A percentile compares a stretch with the other conserved stretches of the same genome.
phyloP scores from a whole-genome alignment of 2,113 vertebrate genomes.

The Macaca mulatta region DNA sequence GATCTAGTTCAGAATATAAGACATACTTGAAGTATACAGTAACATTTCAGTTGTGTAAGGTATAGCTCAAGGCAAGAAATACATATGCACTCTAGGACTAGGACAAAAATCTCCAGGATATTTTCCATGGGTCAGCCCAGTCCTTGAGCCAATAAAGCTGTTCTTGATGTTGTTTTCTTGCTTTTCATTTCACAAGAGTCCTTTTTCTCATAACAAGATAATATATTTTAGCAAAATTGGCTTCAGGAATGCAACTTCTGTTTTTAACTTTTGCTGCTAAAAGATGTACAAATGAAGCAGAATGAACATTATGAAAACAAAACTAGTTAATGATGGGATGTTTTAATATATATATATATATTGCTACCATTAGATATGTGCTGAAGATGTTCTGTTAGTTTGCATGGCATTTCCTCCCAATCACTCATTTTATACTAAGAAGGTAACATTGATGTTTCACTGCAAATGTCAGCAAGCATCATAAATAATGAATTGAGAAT shows the following conservation, averaged over 20 bases:
- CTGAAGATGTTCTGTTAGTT: neutral
- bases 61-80: neutral
- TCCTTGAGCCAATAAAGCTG: neutral
- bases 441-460: neutral
- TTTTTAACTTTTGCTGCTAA: slow-evolving; percentile 53
- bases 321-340: accelerated
- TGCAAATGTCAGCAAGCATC: slow-evolving; percentile 36
- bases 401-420: slow-evolving; percentile 26
- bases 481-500: slow-evolving; percentile 69
- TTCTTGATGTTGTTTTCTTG: slow-evolving; percentile 5
- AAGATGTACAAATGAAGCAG: neutral
- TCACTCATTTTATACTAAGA: slow-evolving; percentile 16
- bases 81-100: neutral
- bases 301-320: neutral
- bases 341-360: neutral
- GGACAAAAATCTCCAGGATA: slow-evolving; percentile 10
- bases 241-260: neutral
- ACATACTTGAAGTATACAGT: neutral
- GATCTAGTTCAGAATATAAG: neutral
- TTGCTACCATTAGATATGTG: neutral
- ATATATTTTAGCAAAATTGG: neutral
- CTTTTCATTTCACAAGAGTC: neutral
- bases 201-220: neutral
- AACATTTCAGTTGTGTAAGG: neutral
- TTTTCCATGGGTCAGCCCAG: neutral